Base-by-base conservation (phyloP, 1,140 invertebrate species). In the Drosophila malerkotliana region DNA sequence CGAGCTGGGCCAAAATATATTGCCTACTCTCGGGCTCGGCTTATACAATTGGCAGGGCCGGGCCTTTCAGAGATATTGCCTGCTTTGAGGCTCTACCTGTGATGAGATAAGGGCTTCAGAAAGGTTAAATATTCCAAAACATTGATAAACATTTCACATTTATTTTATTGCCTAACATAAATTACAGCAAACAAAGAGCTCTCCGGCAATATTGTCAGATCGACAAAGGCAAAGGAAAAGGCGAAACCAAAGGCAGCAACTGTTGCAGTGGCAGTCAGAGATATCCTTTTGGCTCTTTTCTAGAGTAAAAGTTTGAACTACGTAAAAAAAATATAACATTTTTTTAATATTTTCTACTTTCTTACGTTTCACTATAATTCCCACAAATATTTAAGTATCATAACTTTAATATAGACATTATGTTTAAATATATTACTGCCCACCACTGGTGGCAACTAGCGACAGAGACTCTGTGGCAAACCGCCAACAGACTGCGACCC, bases 101-200 rank as follows among this genome's bases (percentile, higher is more conserved):
- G 66, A 39, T 39, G 66, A 49, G 51, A 14, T 18, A 18, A 44
- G 41, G 12, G 39, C 39, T 7, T 8, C 4, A 7, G 14, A 24
- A 5, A n/a, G 15, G 14, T 10, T 18, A 9, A 49, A 57, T 49
- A 39, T 56, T 26, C 49, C 44, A 55, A 69, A 59, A 67, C 39
- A 54, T 68, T 68, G 63, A 69, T 68, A 69, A 69, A 69, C 52
- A 69, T 69, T 79, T 82, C 68, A 49, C 80, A 84, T 84, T 84
- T 84, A 83, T 83, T 83, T 84, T 84, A 83, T 84, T 66, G 76
- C 47, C 66, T 44, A 56, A 61, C 79, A 82, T 82, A 83, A 82
- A 82, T 82, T 83, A 71, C 30, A 49, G 57, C 61, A 63, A 79
- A 72, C 80, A 84, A 84, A 76, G 60, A 49, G 49, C 30, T 44